Conservation (phyloP, 2,797 vertebrate genomes). For the Falco naumanni region DNA sequence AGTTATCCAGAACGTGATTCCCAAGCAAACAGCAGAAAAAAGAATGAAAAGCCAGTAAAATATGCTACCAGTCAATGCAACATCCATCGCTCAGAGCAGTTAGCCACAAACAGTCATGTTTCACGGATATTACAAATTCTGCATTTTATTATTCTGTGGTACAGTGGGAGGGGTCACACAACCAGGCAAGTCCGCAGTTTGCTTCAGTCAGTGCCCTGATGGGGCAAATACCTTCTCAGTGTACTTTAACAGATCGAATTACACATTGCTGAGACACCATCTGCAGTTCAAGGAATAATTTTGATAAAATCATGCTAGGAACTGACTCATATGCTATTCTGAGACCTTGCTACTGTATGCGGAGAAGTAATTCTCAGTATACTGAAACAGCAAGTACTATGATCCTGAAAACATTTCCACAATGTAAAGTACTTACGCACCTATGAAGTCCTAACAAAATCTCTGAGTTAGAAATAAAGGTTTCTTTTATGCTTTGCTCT, state of each 20-base stretch:
- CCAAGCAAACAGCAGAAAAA: neutral
- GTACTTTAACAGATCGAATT: neutral
- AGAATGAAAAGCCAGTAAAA: neutral
- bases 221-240: neutral
- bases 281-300: neutral
- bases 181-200: accelerated
- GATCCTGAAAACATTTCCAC: neutral
- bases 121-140: neutral
- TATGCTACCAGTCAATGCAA: neutral
- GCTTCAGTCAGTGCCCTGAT: neutral
- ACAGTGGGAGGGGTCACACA: neutral
- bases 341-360: neutral
- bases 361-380: neutral
- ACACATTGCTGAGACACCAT: neutral
- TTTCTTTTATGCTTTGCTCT: neutral
- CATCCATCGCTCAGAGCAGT: neutral
- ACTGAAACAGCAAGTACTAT: neutral
- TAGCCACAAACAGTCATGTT: neutral
- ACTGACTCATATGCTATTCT: constrained; percentile 33
- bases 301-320: constrained; percentile 16
- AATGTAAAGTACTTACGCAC: neutral
- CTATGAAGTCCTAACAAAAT: neutral
- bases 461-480: neutral
- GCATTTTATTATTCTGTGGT: neutral
- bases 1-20: neutral